Evolutionary conservation across 2,113 vertebrate species (phyloP), one percentile per base, ranked within the genome.

Genomic region (Calyptommatus sinebrachiatus): DNA sequence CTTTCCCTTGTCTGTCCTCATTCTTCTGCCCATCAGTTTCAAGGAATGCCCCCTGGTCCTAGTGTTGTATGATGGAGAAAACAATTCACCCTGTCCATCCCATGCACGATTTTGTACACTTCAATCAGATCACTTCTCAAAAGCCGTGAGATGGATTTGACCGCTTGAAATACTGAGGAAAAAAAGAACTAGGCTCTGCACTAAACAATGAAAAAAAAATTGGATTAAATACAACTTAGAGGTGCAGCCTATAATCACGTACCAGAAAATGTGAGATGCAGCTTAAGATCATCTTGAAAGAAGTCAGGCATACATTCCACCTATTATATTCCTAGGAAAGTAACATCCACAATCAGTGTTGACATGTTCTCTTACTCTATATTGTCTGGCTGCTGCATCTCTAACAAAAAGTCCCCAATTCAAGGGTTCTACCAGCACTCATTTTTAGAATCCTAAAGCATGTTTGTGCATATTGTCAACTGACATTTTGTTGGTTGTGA

Each of bases 161-260:
- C 29, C 35, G 60, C 62, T 62, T 1, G 0, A 0, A n/a, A 5
- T 21, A 8, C 1, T 11, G n/a, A 53, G 46, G n/a, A 29, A 31
- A 76, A 26, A 65, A 53, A 10, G 48, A 45, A 41, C 2, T 28
- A 41, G 35, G 35, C 35, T 41, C 35, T 41, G 35, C 5, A 5
- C 35, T 5, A 41, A 41, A 41, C 35, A 41, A 41, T 41, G 35
- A 2, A 41, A 41, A 41, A 41, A 41, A 41, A 41, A 41, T 41
- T 41, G 35, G 35, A 41, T 41, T 41, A 41, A 41, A 41, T 41
- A 41, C 35, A 41, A 41, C 35, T 41, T 41, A 41, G 35, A 41
- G 2, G 35, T 41, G 35, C 35, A 41, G 35, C 35, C 35, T 41
- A 41, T 41, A 41, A 41, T 41, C 35, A 41, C 2, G 35, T 41